Percentiles rank a stretch among this genome's conserved stretches.
Conservation (phyloP, 2,888 invertebrate genomes). For the Eurois occulta region DNA sequence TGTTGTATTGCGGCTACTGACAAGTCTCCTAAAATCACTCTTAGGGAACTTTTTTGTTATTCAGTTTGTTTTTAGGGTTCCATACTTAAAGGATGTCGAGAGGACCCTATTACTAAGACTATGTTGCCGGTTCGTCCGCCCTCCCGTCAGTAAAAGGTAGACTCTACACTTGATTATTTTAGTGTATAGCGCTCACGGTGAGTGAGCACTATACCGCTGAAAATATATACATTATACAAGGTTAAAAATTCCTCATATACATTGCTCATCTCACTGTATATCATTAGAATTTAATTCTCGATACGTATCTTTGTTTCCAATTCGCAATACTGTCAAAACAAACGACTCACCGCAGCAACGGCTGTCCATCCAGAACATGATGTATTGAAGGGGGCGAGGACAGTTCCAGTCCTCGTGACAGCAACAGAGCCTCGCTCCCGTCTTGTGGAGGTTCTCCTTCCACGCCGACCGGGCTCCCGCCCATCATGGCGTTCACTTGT, state of each 20-base stretch:
- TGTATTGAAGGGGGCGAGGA: conserved; percentile 96
- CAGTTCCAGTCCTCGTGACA: conserved; percentile 97
- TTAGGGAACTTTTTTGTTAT: too few relatives aligned
- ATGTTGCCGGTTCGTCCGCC: too few relatives aligned
- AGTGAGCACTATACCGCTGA: too few relatives aligned
- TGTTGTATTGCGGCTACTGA: too few relatives aligned
- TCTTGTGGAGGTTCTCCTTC: conserved; percentile 74
- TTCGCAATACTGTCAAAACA: background rate
- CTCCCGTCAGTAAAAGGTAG: too few relatives aligned
- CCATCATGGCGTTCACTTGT: conserved; percentile 77
- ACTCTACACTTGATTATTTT: too few relatives aligned
- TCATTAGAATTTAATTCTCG: background rate
- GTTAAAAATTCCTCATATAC: background rate
- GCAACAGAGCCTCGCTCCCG: conserved; percentile 92
- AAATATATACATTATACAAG: too few relatives aligned
- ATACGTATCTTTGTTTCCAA: conserved; percentile 12
- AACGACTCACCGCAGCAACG: conserved; percentile 81
- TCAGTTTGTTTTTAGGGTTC: too few relatives aligned
- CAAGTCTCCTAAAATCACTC: too few relatives aligned
- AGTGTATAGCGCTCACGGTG: too few relatives aligned
- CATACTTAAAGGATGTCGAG: background rate
- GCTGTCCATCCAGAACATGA: conserved; percentile 96
- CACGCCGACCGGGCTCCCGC: conserved; percentile 68
- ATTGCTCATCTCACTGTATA: background rate
- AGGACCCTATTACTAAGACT: background rate